Evolutionary conservation across 2,888 invertebrate species (phyloP).

Genomic region (Megalurothrips usitatus): DNA sequence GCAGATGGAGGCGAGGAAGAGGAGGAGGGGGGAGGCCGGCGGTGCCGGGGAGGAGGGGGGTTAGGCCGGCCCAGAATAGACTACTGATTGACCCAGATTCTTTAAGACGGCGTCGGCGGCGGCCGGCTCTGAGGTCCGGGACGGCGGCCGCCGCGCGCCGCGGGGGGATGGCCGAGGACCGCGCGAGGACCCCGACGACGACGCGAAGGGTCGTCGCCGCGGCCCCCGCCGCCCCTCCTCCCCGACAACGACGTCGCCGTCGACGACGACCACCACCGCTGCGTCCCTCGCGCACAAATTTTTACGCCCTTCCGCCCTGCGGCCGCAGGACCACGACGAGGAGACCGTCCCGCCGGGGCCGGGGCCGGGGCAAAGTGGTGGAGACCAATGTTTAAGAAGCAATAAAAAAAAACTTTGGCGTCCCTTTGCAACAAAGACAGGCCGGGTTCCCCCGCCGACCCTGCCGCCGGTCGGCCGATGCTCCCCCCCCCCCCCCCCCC

Average conservation of each 20-base stretch:
- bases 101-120: background rate
- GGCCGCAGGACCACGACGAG: too few relatives aligned
- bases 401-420: background rate
- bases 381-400: conserved; percentile 4
- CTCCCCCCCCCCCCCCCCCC: too few relatives aligned
- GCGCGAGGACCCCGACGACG: background rate
- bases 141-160: too few relatives aligned
- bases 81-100: conserved; percentile 39
- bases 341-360: conserved; percentile 28
- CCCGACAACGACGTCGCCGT: background rate
- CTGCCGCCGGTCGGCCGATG: too few relatives aligned
- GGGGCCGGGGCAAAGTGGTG: conserved; percentile 21
- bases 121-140: too few relatives aligned
- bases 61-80: conserved; percentile 47
- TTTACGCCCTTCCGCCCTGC: background rate
- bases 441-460: too few relatives aligned
- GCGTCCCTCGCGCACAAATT: background rate
- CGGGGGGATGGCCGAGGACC: too few relatives aligned
- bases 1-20: too few relatives aligned
- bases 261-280: background rate
- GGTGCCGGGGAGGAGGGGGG: conserved; percentile 38
- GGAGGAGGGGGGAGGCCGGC: too few relatives aligned
- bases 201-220: background rate
- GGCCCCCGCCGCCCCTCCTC: background rate
- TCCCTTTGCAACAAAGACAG: background rate